Base-by-base conservation (phyloP, 2,888 invertebrate species). In the Chromoteleia sp. region DNA sequence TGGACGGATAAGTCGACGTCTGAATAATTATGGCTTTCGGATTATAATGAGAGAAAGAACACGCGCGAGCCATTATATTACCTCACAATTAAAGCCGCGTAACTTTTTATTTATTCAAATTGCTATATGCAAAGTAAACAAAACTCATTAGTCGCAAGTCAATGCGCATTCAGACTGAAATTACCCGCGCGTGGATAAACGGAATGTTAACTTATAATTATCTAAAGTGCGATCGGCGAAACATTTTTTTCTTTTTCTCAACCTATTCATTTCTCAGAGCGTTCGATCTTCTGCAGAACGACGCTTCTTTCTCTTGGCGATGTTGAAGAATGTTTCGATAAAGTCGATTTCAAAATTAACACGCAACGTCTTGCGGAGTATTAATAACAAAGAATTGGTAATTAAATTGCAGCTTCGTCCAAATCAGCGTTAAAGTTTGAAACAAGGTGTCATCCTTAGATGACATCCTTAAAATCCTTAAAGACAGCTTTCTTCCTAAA, bases 111-210 rank as follows among this genome's bases (percentile, higher is more conserved):
- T 58, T 48, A 59, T 71, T 59, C 29, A 39, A 71, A 59, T 59
- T 14, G 19, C 52, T 8, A 5, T 59, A 33, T 39, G 71, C 21
- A 21, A 59, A 17, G 30, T 48, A 50, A 71, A 71, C 56, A 36
- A 48, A 70, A 48, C 21, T 39, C 70, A 70, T 70, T 70, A 58
- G 70, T 70, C n/a, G 48, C 58, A 70, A 70, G 36, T 48, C 36
- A 70, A 48, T 70, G 70, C 70, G 58, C 70, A 70, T 70, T 70
- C 70, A 58, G 70, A 70, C 36, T 70, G 48, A 48, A 70, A 58
- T 36, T 30, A 12, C 41, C 45, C 58, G 33, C 19, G 36, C 25
- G n/a, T 48, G 12, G 21, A 58, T 58, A 15, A 12, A 48, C 48
- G 58, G 48, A 70, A 70, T 58, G 70, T 8, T 5, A 7, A 1